Evolutionary conservation across 2,113 vertebrate species (phyloP).

Genomic region (Brachirus orientalis): DNA sequence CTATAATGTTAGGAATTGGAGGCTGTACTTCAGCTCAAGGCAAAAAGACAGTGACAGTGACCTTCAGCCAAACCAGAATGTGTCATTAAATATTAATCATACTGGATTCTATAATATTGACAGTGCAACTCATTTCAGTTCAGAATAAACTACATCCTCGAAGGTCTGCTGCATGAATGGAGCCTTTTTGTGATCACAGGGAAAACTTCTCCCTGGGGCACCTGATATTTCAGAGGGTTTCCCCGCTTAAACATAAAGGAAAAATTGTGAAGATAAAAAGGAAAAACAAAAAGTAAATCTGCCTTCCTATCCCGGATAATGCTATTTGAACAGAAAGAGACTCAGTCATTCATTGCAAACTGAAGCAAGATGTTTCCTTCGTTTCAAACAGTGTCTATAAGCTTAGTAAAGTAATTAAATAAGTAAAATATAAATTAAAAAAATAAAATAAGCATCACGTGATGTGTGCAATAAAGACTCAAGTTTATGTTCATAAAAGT

Average conservation of each 20-base stretch:
- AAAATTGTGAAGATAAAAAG: constrained; percentile 88
- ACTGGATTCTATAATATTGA: constrained; percentile 79
- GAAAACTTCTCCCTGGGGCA: constrained; percentile 85
- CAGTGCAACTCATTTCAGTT: constrained; percentile 87
- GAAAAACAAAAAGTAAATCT: constrained; percentile 81
- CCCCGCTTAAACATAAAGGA: constrained; percentile 86
- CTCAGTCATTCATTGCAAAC: constrained; percentile 80
- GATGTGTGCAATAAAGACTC: neutral
- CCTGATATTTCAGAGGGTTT: constrained; percentile 82
- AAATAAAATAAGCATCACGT: constrained; percentile 18
- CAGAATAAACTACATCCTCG: constrained; percentile 88
- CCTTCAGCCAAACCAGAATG: neutral
- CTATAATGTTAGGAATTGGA: constrained; percentile 1
- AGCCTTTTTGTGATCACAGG: constrained; percentile 86
- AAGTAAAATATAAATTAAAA: too few species aligned
- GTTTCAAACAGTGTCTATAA: constrained; percentile 1
- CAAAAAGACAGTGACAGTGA: constrained; percentile 2
- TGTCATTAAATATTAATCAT: constrained; percentile 78
- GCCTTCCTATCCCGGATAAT: constrained; percentile 90
- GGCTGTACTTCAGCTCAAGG: constrained; percentile 12
- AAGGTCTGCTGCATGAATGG: constrained; percentile 89
- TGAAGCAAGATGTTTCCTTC: constrained; percentile 50
- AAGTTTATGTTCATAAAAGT: neutral
- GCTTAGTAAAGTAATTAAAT: neutral
- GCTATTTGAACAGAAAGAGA: constrained; percentile 83